phyloP scores from a whole-genome alignment of 1,140 invertebrate genomes.

The Drosophila setifemur region DNA sequence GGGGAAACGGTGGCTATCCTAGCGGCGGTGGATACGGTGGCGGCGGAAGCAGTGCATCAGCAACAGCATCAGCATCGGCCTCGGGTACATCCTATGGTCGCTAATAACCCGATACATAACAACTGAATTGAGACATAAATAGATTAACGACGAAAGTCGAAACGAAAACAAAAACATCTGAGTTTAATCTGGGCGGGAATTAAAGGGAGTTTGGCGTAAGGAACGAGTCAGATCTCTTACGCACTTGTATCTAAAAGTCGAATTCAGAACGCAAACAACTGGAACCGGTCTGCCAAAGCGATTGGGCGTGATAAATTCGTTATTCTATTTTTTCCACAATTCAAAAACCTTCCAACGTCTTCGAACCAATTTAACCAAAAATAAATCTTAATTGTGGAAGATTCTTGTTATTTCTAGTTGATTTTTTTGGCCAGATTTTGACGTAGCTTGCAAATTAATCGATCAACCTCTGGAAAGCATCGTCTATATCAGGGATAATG shows the following conservation, averaged over 20 bases:
- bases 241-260: slow-evolving; percentile 3
- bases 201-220: background rate
- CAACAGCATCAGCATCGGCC: slow-evolving; percentile 46
- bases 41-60: slow-evolving; percentile 33
- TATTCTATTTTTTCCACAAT: slow-evolving; percentile 14
- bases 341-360: slow-evolving; percentile 7
- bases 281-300: slow-evolving; percentile 14
- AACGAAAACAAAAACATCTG: slow-evolving; percentile 2
- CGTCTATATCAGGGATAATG: slow-evolving; percentile 14
- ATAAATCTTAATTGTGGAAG: slow-evolving; percentile 1
- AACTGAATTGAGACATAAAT: background rate
- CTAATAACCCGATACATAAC: background rate
- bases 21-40: slow-evolving; percentile 33
- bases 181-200: slow-evolving; percentile 12
- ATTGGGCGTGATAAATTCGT: slow-evolving; percentile 1
- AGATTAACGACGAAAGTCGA: background rate
- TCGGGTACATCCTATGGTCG: slow-evolving; percentile 15
- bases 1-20: slow-evolving; percentile 32
- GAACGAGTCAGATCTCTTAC: slow-evolving; percentile 8
- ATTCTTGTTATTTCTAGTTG: background rate
- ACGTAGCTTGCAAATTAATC: background rate
- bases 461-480: background rate
- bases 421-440: background rate
- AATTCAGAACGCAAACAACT: background rate
- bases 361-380: background rate